Conservation (phyloP, 2,797 vertebrate genomes). For the Catostomus latipinnis region DNA sequence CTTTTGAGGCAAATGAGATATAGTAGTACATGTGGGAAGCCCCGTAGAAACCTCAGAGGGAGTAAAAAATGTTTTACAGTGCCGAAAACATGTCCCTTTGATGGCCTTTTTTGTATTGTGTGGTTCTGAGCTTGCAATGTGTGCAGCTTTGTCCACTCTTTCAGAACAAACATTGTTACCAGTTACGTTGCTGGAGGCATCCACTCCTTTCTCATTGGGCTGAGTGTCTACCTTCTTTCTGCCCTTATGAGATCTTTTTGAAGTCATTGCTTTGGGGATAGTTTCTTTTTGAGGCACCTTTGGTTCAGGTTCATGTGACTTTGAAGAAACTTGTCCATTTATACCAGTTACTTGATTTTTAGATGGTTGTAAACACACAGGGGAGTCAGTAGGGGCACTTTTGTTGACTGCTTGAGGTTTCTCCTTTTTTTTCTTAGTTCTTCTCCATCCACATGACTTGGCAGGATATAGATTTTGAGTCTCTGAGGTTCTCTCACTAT, state of each 20-base stretch:
- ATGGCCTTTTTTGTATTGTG: neutral
- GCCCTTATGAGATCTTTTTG: neutral
- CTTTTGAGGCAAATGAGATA: neutral
- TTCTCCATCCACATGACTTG: neutral
- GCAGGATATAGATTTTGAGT: too few relatives aligned
- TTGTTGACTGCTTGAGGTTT: neutral
- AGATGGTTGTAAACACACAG: neutral
- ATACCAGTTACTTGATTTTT: neutral
- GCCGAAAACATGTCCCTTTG: neutral
- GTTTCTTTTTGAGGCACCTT: neutral
- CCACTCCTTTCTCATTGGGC: neutral
- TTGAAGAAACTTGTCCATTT: slow-evolving; percentile 20
- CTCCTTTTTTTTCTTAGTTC: slow-evolving; percentile 3
- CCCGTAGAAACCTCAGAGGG: slow-evolving; percentile 9
- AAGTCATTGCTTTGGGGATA: neutral
- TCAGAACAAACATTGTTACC: neutral
- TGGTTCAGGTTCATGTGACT: neutral
- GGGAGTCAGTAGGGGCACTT: neutral
- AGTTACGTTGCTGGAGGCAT: neutral
- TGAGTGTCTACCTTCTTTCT: slow-evolving; percentile 15
- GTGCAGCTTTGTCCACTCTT: neutral
- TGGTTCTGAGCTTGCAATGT: neutral
- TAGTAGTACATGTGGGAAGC: slow-evolving; percentile 19
- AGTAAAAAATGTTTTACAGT: neutral
- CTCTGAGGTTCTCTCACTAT: neutral